Base-by-base conservation (phyloP, 2,113 vertebrate genomes). In the Hemibagrus wyckioides region DNA sequence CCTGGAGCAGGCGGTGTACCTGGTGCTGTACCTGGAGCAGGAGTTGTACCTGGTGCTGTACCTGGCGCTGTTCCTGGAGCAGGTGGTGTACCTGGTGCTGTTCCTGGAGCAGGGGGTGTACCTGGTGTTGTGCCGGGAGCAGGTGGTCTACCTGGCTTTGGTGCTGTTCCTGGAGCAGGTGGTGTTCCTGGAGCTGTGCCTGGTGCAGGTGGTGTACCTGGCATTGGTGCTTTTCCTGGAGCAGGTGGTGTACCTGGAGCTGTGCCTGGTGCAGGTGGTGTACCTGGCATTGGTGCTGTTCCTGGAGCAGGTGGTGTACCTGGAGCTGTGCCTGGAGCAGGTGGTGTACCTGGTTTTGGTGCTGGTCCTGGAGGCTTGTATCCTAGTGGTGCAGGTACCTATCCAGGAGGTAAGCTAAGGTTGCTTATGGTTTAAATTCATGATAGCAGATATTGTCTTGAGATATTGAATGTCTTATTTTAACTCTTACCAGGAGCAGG, bases 321-420 rank as follows among this genome's bases (percentile, higher is more conserved):
- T 71, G 88, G 88, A 17, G 50, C 50, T 39, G 85, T n/a, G n/a
- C 82, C 87, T 69, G 84, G 88, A 65, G 69, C 76, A 63, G 87
- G 85, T 71, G 88, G 81, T 6, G 61, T 86, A 30, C 79, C 86
- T 39, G 86, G 89, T n/a, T 80, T 63, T 13, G 86, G 83, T 25
- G 48, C 6, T 28, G 59, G 85, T 41, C 71, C 88, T 67, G 90
- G 88, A 23, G 28, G 85, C 17, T 59, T 83, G 39, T 86, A 89
- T 83, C 88, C 88, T 9, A 82, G 88, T 80, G 75, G 73, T 86
- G 73, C 77, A 73, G 85, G 89, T 44, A 41, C 41, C 50, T 90
- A 87, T 86, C 90, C 90, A 17, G 85, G 86, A 80, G 90, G 85
- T 89, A 69, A 67, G 57, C n/a, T 50, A 15, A 30, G 25, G 11